Evolutionary conservation across 2,888 invertebrate species (phyloP).

Genomic region (Trachelus tabidus): DNA sequence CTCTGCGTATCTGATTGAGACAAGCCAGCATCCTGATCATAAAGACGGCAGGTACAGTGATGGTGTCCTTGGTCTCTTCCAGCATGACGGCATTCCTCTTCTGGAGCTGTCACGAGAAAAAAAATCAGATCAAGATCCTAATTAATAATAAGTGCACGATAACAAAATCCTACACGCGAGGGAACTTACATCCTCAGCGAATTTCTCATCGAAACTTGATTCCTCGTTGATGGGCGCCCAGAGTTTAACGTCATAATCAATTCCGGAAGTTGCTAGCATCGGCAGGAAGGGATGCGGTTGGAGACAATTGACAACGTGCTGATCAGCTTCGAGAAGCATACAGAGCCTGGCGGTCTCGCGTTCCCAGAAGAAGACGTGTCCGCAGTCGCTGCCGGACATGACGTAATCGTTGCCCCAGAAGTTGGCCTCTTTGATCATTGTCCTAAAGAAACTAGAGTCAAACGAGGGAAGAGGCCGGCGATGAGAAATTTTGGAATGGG

Average conservation of each 20-base stretch:
- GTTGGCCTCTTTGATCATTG: slow-evolving; percentile 87
- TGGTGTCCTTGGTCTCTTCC: slow-evolving; percentile 87
- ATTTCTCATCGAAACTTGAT: slow-evolving; percentile 71
- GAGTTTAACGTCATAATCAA: slow-evolving; percentile 87
- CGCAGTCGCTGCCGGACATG: slow-evolving; percentile 91
- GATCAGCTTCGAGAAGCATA: slow-evolving; percentile 83
- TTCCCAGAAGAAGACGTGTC: slow-evolving; percentile 87
- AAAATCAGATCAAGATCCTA: not conserved
- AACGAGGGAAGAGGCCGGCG: slow-evolving; percentile 49
- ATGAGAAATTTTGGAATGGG: slow-evolving; percentile 40
- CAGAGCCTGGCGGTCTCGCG: slow-evolving; percentile 76
- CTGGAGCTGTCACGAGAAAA: slow-evolving; percentile 71
- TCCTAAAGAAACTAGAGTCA: slow-evolving; percentile 70
- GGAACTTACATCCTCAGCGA: slow-evolving; percentile 73
- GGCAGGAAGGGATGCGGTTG: slow-evolving; percentile 85
- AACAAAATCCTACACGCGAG: not conserved
- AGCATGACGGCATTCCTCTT: slow-evolving; percentile 84
- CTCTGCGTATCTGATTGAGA: slow-evolving; percentile 74
- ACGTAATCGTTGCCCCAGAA: slow-evolving; percentile 87
- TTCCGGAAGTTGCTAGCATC: slow-evolving; percentile 85
- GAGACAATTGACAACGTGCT: slow-evolving; percentile 86
- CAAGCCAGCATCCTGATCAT: slow-evolving; percentile 83
- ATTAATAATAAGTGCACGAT: not conserved
- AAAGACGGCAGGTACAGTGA: slow-evolving; percentile 88
- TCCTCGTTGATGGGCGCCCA: slow-evolving; percentile 80